Evolutionary conservation across 2,113 vertebrate genomes (phyloP).

Genomic region (Phyllostomus hastatus): DNA sequence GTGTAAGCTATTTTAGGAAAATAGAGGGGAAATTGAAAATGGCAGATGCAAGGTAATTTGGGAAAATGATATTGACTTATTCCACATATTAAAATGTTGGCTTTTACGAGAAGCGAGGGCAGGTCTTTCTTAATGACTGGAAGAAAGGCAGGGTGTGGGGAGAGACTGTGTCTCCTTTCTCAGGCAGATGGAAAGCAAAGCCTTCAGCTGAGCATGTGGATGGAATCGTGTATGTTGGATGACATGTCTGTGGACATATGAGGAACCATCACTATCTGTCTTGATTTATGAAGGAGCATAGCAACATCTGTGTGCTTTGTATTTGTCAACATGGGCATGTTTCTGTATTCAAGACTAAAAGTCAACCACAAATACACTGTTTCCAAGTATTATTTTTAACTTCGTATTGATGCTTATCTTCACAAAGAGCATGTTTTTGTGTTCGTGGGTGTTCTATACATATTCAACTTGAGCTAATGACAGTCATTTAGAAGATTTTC

Average conservation of each 20-base stretch:
- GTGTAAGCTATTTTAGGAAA: background rate
- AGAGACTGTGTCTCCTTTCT: background rate
- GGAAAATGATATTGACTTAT: background rate
- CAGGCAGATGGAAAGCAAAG: background rate
- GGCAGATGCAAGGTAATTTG: background rate
- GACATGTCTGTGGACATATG: background rate
- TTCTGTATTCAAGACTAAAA: background rate
- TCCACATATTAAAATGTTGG: background rate
- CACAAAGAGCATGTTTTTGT: background rate
- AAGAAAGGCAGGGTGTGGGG: fast-evolving
- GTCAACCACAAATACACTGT: background rate
- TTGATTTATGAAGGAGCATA: background rate
- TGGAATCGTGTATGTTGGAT: background rate
- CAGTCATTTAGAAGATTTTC: background rate
- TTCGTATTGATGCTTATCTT: background rate
- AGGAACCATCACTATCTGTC: background rate
- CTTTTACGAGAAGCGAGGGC: background rate
- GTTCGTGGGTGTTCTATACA: background rate
- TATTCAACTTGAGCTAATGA: background rate
- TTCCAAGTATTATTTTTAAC: background rate
- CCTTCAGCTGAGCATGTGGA: background rate
- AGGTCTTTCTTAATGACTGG: background rate
- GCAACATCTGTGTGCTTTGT: background rate
- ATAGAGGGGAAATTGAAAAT: background rate
- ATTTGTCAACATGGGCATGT: background rate